phyloP scores from a whole-genome alignment of 2,797 vertebrate genomes.

The Mycteria americana region DNA sequence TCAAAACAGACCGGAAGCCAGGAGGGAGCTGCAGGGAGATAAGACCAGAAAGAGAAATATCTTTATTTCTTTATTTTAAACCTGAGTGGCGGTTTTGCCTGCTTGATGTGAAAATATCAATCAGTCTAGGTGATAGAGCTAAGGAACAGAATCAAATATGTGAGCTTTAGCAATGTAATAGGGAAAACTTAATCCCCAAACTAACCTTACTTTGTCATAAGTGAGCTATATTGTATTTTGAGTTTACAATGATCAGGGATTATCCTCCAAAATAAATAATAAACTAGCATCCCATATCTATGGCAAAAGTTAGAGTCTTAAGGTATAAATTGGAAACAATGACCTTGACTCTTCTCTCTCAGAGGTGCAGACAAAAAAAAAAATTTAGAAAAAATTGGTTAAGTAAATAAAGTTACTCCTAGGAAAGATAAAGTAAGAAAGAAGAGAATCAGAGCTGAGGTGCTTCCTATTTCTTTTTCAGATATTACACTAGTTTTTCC shows the following conservation, averaged over 20 bases:
- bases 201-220: background rate
- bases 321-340: background rate
- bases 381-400: background rate
- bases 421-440: background rate
- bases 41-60: background rate
- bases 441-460: background rate
- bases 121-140: background rate
- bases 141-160: background rate
- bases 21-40: background rate
- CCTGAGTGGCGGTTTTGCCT: background rate
- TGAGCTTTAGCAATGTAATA: background rate
- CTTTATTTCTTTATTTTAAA: slow-evolving; percentile 42
- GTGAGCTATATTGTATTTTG: background rate
- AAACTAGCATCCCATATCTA: background rate
- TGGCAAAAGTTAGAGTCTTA: background rate
- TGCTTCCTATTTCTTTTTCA: background rate
- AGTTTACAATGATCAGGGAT: slow-evolving; percentile 4
- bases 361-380: background rate
- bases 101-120: background rate
- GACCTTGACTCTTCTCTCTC: slow-evolving; percentile 10
- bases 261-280: slow-evolving; percentile 31
- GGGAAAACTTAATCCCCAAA: slow-evolving; percentile 14
- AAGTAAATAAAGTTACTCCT: background rate
- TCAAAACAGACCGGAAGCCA: background rate
- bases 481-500: background rate